Conservation (phyloP, 2,888 invertebrate species). For the Erebia epiphron region DNA sequence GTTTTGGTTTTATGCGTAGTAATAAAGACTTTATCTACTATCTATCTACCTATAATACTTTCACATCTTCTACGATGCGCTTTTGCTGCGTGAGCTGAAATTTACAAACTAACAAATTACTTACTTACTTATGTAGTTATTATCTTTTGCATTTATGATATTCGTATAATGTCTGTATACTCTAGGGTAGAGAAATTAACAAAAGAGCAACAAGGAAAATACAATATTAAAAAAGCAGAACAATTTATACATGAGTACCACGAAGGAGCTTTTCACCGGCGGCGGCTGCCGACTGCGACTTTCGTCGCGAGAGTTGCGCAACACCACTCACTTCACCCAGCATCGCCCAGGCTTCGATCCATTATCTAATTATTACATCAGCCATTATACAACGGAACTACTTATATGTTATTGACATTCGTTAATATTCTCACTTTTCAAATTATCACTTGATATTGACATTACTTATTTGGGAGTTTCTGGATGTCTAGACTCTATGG, state of each 20-base stretch:
- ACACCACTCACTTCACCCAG: constrained; percentile 57
- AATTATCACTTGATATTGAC: background rate
- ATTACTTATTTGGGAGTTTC: background rate
- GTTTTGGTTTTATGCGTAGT: no score
- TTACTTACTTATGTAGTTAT: no score
- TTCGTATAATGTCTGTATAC: no score
- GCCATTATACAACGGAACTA: constrained; percentile 56
- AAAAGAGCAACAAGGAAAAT: constrained; percentile 3
- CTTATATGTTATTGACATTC: constrained; percentile 53
- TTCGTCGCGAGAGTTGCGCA: constrained; percentile 60
- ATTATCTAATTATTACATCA: constrained; percentile 75
- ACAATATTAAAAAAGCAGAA: background rate
- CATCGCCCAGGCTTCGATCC: constrained; percentile 58
- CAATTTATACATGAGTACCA: constrained; percentile 9
- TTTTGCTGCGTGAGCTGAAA: no score
- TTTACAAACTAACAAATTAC: no score
- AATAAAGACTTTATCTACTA: no score
- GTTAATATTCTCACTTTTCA: constrained; percentile 44
- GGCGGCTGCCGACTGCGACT: constrained; percentile 42
- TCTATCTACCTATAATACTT: no score
- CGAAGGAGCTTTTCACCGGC: constrained; percentile 20
- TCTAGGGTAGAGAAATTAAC: background rate
- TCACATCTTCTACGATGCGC: no score
- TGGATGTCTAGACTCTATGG: no score
- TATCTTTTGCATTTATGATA: no score